Evolutionary conservation across 2,888 invertebrate genomes (phyloP).

Genomic region (Drosophila phalerata): DNA sequence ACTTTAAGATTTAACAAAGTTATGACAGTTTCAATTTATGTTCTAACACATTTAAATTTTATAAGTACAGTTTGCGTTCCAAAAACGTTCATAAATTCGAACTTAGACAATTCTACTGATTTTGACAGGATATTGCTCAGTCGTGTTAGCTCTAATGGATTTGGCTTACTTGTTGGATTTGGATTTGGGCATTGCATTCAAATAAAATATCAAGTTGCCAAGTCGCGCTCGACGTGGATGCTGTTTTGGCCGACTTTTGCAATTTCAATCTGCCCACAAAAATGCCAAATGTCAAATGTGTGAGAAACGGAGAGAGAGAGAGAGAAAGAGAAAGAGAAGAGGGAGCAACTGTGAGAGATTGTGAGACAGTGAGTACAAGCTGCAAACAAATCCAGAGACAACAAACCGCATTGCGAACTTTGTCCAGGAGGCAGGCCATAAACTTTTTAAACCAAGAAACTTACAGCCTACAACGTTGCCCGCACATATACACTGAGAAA

Average conservation of each 20-base stretch:
- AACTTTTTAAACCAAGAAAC: slow-evolving; percentile 36
- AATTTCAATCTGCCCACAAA: slow-evolving; percentile 53
- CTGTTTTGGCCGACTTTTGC: slow-evolving; percentile 44
- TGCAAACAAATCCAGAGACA: slow-evolving; percentile 51
- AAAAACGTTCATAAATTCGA: background rate
- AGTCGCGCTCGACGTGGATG: slow-evolving; percentile 23
- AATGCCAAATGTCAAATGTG: slow-evolving; percentile 51
- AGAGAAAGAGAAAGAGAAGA: background rate
- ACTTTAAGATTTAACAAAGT: too few species aligned
- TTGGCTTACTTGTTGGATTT: slow-evolving; percentile 17
- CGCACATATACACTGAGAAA: slow-evolving; percentile 25
- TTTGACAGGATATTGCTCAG: slow-evolving; percentile 1
- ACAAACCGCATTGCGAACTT: slow-evolving; percentile 44
- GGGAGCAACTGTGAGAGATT: background rate
- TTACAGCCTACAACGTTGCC: slow-evolving; percentile 26
- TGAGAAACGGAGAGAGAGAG: background rate
- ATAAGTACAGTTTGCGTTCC: too few species aligned
- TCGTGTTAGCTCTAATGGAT: background rate
- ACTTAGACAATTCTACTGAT: background rate
- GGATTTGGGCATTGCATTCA: slow-evolving; percentile 58
- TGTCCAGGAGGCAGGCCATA: slow-evolving; percentile 30
- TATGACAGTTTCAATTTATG: too few species aligned
- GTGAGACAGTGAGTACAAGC: slow-evolving; percentile 33
- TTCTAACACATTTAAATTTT: too few species aligned
- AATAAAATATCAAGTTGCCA: slow-evolving; percentile 72